Base-by-base conservation (phyloP, 30 jellyfish, hydroid and myxozoan genomes). In the Hydractinia symbiolongicarpus region DNA sequence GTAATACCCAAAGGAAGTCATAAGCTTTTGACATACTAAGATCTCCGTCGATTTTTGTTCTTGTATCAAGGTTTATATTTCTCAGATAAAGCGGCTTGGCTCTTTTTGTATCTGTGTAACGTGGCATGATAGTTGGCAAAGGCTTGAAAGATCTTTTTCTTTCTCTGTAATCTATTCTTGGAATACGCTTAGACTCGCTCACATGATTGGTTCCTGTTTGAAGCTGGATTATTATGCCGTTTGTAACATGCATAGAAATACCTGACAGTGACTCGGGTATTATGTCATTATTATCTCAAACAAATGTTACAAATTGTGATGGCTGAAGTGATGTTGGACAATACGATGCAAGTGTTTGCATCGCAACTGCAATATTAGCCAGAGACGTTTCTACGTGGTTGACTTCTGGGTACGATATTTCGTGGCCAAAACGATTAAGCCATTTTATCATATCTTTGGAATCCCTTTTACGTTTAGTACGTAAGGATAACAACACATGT, bases 201-300 rank as follows among this genome's bases (percentile, higher is more conserved):
- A n/a, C n/a, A n/a, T n/a, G n/a, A n/a, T n/a, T n/a, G n/a, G n/a
- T n/a, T n/a, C n/a, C n/a, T n/a, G n/a, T n/a, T n/a, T n/a, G n/a
- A n/a, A n/a, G 4, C 0, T 19, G 86, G 3, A 78, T 60, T 66
- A 78, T 6, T 5, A 78, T 78, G 52, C 86, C 86, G 55, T 78
- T 78, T 5, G 86, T 78, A 4, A 4, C 54, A 52, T 78, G 86
- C 58, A 78, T 4, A 1, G 86, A 2, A 4, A 60, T 61, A 30
- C 82, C 83, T 0, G 1, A 51, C 2, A 77, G 2, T 83, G 86
- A 55, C 55, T 78, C 86, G 17, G 86, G 83, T 4, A 1, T 78
- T 83, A 1, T 5, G 3, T 78, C 86, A 2, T 51, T 1, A 60
- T 78, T 78, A 60, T 78, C 83, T 3, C 1, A 78, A 61, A 78